Evolutionary conservation across 2,888 invertebrate species (phyloP), one percentile per base, ranked within the genome.

Genomic region (Podabrus alpinus): DNA sequence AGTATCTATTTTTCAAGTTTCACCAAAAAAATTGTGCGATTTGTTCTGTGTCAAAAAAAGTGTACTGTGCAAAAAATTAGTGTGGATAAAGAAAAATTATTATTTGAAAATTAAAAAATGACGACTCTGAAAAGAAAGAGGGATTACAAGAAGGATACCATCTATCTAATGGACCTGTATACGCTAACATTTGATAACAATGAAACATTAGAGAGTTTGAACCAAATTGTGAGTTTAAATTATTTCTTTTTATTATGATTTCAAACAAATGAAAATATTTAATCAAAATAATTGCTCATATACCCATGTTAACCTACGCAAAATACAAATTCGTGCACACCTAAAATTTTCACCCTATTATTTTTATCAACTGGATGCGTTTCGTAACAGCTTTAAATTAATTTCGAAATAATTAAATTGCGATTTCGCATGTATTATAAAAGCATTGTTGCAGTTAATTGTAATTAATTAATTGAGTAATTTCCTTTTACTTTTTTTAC

Each of bases 71-170:
- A n/a, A 2, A 11, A 25, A 11, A 25, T 25, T 10, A 25, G 25
- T 25, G 25, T 3, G 25, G 11, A 25, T 25, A 25, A 25, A 62
- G 15, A 62, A 21, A n/a, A n/a, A n/a, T n/a, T n/a, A 64, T n/a
- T 19, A 21, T 19, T 64, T n/a, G n/a, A 74, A 62, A 45, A 16
- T 17, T 19, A 70, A 24, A 73, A 77, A 76, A 85, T 85, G 85
- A 81, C 89, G 82, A 87, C 87, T 78, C 81, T 86, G 78, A 87
- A 86, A 78, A 83, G 87, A 67, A 89, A 92, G 87, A 91, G 94
- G 83, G 95, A 95, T 88, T 95, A 95, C 86, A 95, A 95, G 88
- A 95, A 95, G 88, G 95, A 95, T 85, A 94, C 94, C 66, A 89
- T 94, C 81, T 95, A 94, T 88, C 91, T 95, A 76, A 89, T 93